A percentile compares a stretch with the other conserved stretches of the same genome.
These are phyloP conservation scores for Petrolisthes cinctipes DNA, from an alignment of 2,888 invertebrate genomes.

Conservation along the genomic window DNA sequence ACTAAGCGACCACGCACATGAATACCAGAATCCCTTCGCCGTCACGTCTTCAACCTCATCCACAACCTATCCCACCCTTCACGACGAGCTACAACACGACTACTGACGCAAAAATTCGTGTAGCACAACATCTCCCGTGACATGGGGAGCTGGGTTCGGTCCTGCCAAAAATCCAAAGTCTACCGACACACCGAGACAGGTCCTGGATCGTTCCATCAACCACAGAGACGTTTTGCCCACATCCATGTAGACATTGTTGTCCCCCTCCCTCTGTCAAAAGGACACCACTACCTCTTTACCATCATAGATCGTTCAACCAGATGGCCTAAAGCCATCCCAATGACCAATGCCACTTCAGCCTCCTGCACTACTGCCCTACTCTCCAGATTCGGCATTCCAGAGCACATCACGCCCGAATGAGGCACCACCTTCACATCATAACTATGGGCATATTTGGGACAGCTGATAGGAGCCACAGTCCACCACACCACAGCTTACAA, in stretches of 20 bases:
- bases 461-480: constrained; percentile 20
- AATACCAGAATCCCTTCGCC: constrained; percentile 4
- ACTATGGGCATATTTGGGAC: constrained; percentile 42
- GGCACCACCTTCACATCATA: constrained; percentile 62
- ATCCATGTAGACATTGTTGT: neutral
- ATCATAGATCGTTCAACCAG: neutral
- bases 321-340: neutral
- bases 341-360: neutral
- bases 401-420: constrained; percentile 66
- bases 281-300: neutral
- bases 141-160: neutral
- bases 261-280: neutral
- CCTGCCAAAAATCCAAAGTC: neutral
- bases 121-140: neutral
- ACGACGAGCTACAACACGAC: too few relatives aligned
- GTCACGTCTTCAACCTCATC: constrained; percentile 10
- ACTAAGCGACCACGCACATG: neutral
- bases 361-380: constrained; percentile 23
- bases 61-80: constrained; percentile 1
- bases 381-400: constrained; percentile 65
- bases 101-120: neutral
- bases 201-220: neutral
- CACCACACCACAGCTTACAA: constrained; percentile 38
- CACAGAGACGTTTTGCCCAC: too few relatives aligned
- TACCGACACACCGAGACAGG: neutral